Base-by-base conservation (phyloP, 2,888 invertebrate species). In the Lithosia quadra region DNA sequence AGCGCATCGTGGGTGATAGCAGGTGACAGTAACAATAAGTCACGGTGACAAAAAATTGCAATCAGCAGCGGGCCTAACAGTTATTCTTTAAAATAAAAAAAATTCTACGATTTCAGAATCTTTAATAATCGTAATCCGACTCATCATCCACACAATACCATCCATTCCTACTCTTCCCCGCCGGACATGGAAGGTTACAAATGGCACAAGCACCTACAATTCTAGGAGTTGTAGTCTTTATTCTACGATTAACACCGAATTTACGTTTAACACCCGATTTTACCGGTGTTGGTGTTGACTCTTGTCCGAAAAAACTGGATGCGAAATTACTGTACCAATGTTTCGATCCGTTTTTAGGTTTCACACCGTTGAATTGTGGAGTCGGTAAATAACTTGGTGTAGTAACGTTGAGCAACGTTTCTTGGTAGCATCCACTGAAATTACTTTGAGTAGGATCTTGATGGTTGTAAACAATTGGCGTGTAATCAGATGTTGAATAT, bases 101-200 rank as follows among this genome's bases (percentile, higher is more conserved):
- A 28, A 2, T 28, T 21, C 18, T 39, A 60, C 10, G 9, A n/a
- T 8, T 49, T 28, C 56, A 8, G 4, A 34, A 0, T 18, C 11
- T 11, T 43, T 63, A 63, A 34, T 64, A 36, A 9, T 64, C 56
- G 34, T 69, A 56, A 24, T 69, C 68, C 0, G 24, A 39, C 8
- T 62, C 49, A 11, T 77, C 58, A 65, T 61, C 15, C 58, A 78
- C 0, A 65, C 78, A 79, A 34, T 11, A 53, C n/a, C 43, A 43
- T 0, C 65, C 61, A 21, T 55, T 28, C 4, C 65, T 56, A n/a
- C 34, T 43, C 11, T 65, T 28, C 11, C 60, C 60, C 1, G 18
- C 15, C 0, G 88, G 84, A 34, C 88, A 88, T 0, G 71, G 60
- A 4, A 81, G 34, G 36, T 75, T 58, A 33, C 71, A 78, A 10